Evolutionary conservation across 2,797 vertebrate species (phyloP), one percentile per base, ranked within the genome.

Genomic region (Falco naumanni): DNA sequence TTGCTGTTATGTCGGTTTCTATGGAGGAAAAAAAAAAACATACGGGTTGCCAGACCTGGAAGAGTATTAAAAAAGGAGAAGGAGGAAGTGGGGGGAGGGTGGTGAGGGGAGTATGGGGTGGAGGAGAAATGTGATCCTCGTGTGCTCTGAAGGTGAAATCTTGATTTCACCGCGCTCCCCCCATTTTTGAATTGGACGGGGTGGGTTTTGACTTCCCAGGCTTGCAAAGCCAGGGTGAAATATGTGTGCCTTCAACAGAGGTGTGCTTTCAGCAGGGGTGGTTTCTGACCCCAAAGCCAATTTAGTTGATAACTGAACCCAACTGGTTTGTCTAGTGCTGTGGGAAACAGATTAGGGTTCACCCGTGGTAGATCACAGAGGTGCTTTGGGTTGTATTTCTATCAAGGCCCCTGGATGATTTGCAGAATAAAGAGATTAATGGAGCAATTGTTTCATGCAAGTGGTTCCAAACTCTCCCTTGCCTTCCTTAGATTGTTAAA

Each of bases 1-100:
- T 91, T 83, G 93, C 98, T 99, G 99, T 99, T 99, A 98, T 99
- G 99, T 98, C 98, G 98, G 99, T 99, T 99, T 99, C 99, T 98
- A 99, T 99, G 99, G 99, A 98, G 98, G 98, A 97, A 98, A 94
- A 99, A 99, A 98, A 98, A 98, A 99, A 99, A 98, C 98, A 99
- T 9, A 85, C 12, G 89, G 96, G 93, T 96, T 98, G 98, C 98
- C 98, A 98, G 98, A 98, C 97, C 97, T 95, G 72, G 97, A 98
- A 97, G 97, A 98, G 97, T 95, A 92, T 95, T 95, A 95, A 95
- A 97, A 95, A 96, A 89, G 76, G 91, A 93, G 93, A 92, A 94
- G 79, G 12, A 78, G 82, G 93, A 91, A 69, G 77, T 59, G 39
- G 39, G 78, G 43, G 84, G 88, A 77, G 92, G 78, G 89, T 90